phyloP scores from a whole-genome alignment of 1,140 invertebrate species.

The Anagrus nilaparvatae region DNA sequence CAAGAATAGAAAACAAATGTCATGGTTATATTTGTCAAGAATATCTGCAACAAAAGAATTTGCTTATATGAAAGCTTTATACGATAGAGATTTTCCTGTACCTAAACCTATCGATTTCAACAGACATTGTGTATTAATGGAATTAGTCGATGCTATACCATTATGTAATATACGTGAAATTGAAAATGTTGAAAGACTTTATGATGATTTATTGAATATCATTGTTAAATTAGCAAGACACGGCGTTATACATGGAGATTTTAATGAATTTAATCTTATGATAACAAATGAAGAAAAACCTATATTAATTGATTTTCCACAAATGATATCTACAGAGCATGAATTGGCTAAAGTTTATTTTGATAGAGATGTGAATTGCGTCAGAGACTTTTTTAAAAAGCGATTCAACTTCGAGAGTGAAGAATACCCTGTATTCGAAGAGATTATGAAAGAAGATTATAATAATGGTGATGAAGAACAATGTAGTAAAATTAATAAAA shows the following conservation, averaged over 20 bases:
- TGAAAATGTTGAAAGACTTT: slow-evolving; percentile 67
- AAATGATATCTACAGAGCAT: slow-evolving; percentile 96
- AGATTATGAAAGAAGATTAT: slow-evolving; percentile 57
- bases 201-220: slow-evolving; percentile 92
- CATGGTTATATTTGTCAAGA: slow-evolving; percentile 96
- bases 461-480: no score
- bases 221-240: slow-evolving; percentile 83
- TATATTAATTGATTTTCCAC: slow-evolving; percentile 96
- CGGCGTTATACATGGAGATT: slow-evolving; percentile 97
- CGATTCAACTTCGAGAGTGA: slow-evolving; percentile 88
- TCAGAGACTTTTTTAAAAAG: slow-evolving; percentile 85
- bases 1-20: slow-evolving; percentile 75
- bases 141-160: slow-evolving; percentile 70
- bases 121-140: slow-evolving; percentile 95
- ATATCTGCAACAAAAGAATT: slow-evolving; percentile 97
- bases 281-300: slow-evolving; percentile 71
- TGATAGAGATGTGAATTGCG: slow-evolving; percentile 88
- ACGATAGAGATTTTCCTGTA: slow-evolving; percentile 86
- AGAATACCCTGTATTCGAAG: slow-evolving; percentile 73
- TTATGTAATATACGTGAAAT: slow-evolving; percentile 74
- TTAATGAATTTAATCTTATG: slow-evolving; percentile 99
- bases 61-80: slow-evolving; percentile 93
- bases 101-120: slow-evolving; percentile 93
- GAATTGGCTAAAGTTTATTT: slow-evolving; percentile 90
- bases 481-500: no score